A percentile compares a stretch with the other conserved stretches of the same genome.
Evolutionary conservation across 2,797 vertebrate species (phyloP).

Genomic region (Neopelma chrysocephalum): DNA sequence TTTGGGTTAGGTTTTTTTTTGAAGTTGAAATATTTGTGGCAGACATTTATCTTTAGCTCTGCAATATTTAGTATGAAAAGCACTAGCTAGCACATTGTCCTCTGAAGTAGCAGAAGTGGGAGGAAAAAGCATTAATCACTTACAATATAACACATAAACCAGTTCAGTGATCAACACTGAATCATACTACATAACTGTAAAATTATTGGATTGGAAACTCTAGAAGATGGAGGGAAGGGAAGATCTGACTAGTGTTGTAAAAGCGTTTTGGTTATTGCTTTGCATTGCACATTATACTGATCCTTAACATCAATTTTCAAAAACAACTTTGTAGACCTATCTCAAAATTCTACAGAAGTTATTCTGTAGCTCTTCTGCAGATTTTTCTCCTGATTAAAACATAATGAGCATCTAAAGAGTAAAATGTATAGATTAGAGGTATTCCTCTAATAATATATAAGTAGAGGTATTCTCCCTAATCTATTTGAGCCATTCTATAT

Average conservation of each 20-base stretch:
- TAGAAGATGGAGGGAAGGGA: background rate
- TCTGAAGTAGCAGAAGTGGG: background rate
- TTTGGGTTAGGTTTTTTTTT: background rate
- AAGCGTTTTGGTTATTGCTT: background rate
- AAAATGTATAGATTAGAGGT: background rate
- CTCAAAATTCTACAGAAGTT: background rate
- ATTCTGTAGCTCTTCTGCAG: background rate
- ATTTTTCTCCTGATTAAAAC: background rate
- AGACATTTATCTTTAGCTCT: background rate
- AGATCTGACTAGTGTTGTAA: background rate
- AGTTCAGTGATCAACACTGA: background rate
- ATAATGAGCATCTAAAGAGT: background rate
- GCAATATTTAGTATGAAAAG: background rate
- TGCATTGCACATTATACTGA: background rate
- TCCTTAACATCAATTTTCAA: background rate
- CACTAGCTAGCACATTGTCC: background rate
- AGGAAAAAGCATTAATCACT: background rate
- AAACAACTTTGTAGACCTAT: background rate
- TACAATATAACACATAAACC: background rate
- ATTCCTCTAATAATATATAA: background rate
- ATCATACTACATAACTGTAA: background rate
- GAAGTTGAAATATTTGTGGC: background rate
- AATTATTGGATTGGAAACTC: background rate
- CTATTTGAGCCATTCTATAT: background rate
- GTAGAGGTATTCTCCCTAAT: too few species aligned